These are phyloP conservation scores for Rhorus exstirpatorius DNA, from an alignment of 2,888 invertebrate genomes.

Conservation along the genomic window DNA sequence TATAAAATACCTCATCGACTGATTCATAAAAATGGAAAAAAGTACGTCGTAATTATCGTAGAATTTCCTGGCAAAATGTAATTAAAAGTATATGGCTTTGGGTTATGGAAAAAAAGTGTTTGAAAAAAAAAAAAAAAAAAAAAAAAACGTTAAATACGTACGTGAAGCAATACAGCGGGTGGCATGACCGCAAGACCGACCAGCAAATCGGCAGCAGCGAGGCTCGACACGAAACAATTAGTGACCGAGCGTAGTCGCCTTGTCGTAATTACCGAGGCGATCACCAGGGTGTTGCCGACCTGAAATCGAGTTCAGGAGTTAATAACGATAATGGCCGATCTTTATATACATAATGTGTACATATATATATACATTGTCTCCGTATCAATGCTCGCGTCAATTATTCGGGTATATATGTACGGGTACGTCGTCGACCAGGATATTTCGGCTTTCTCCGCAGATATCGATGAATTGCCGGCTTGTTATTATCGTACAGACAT, in stretches of 20 bases:
- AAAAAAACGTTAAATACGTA: constrained; percentile 68
- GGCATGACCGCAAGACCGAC: constrained; percentile 98
- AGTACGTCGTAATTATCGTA: too few relatives aligned
- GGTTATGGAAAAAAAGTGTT: not conserved
- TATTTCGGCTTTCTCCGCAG: constrained; percentile 5
- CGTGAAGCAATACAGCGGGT: constrained; percentile 90
- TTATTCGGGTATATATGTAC: constrained; percentile 27
- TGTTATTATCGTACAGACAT: too few relatives aligned
- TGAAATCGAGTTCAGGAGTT: constrained; percentile 71
- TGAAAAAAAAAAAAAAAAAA: not conserved
- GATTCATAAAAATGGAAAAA: too few relatives aligned
- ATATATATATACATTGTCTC: too few relatives aligned
- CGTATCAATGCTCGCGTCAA: constrained; percentile 27
- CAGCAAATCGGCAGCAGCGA: constrained; percentile 96
- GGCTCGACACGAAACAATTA: constrained; percentile 97
- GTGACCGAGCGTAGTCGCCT: constrained; percentile 96
- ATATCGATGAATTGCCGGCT: constrained; percentile 47
- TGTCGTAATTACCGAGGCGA: constrained; percentile 95
- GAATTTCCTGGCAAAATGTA: not conserved
- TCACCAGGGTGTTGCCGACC: constrained; percentile 96
- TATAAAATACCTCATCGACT: too few relatives aligned
- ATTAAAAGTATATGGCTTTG: constrained; percentile 11
- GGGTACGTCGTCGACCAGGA: constrained; percentile 4
- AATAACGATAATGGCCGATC: constrained; percentile 43
- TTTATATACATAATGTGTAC: too few relatives aligned